A percentile compares a stretch with the other conserved stretches of the same genome.
These are phyloP conservation scores for Globodera rostochiensis DNA, from an alignment of 1,140 invertebrate genomes.

Conservation along the genomic window DNA sequence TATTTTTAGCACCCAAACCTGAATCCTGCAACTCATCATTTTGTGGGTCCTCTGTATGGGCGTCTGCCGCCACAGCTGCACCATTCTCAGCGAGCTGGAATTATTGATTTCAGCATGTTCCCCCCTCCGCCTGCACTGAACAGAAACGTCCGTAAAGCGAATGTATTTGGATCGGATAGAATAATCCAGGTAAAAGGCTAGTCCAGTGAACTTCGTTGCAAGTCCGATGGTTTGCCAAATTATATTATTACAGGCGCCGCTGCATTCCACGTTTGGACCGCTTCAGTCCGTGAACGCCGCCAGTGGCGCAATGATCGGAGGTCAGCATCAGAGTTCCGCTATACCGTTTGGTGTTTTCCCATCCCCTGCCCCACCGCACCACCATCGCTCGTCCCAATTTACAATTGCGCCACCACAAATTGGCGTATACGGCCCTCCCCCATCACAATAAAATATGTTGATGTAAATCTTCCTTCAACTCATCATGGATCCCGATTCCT, in stretches of 20 bases:
- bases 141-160: neutral
- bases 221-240: neutral
- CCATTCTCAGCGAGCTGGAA: neutral
- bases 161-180: neutral
- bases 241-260: neutral
- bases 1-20: no score
- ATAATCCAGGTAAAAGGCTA: neutral
- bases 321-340: neutral
- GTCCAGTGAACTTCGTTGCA: neutral
- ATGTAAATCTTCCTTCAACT: neutral
- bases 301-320: neutral
- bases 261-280: neutral
- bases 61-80: neutral
- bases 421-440: neutral
- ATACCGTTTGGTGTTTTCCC: neutral
- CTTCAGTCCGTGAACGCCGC: neutral
- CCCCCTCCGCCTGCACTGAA: neutral
- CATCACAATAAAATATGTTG: neutral
- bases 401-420: conserved; percentile 3
- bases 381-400: conserved; percentile 1
- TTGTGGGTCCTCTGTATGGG: neutral
- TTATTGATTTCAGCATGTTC: neutral
- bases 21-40: neutral
- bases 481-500: neutral
- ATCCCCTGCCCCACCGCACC: neutral